Evolutionary conservation across 2,888 invertebrate genomes (phyloP).

Genomic region (Maniola hyperantus): DNA sequence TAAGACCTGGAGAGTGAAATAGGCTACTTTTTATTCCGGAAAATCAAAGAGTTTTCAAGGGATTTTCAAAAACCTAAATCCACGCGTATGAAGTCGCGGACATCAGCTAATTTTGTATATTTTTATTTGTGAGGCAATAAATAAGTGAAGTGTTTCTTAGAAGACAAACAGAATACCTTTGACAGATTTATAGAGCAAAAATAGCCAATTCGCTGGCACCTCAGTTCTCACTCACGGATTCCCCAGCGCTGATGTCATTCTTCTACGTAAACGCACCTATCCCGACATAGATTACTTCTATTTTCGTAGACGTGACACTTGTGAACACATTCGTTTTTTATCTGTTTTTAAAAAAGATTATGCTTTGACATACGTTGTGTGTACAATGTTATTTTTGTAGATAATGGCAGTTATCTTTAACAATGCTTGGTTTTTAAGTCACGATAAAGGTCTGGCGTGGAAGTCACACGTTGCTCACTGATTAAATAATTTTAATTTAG

Average conservation of each 20-base stretch:
- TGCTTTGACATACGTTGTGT: neutral
- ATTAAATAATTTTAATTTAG: too few relatives aligned
- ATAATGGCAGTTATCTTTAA: too few relatives aligned
- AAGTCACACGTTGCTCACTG: too few relatives aligned
- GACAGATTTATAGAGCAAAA: constrained; percentile 40
- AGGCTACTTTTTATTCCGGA: too few relatives aligned
- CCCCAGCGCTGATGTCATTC: constrained; percentile 59
- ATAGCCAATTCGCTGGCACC: constrained; percentile 34
- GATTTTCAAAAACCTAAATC: too few relatives aligned
- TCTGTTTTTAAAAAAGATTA: neutral
- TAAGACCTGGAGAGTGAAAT: too few relatives aligned
- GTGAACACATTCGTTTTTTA: constrained; percentile 2
- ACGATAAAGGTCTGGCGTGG: too few relatives aligned
- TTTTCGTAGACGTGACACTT: constrained; percentile 21
- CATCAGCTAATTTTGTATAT: too few relatives aligned
- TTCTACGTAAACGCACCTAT: constrained; percentile 51
- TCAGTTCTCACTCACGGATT: constrained; percentile 43
- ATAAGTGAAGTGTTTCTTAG: constrained; percentile 16
- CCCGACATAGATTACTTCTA: constrained; percentile 42
- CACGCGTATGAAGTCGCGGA: too few relatives aligned
- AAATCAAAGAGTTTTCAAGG: too few relatives aligned
- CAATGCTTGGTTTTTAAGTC: too few relatives aligned
- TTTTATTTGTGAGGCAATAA: neutral
- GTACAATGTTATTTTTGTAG: too few relatives aligned
- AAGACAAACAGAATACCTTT: constrained; percentile 31